These are phyloP conservation scores for Ericerus pela DNA, from an alignment of 1,140 invertebrate genomes.

Conservation along the genomic window DNA sequence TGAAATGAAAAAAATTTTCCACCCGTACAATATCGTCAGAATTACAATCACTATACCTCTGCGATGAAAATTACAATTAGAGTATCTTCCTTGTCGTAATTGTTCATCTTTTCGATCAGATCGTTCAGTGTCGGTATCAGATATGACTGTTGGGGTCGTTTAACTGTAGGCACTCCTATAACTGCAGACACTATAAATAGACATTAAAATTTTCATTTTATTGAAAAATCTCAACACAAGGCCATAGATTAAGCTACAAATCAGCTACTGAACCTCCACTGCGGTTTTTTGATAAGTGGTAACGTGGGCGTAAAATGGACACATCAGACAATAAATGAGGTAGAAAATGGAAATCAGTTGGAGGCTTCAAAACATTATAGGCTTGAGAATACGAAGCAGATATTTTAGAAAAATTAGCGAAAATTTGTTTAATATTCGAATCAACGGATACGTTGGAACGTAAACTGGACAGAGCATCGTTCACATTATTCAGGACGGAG, in stretches of 20 bases:
- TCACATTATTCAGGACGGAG: background rate
- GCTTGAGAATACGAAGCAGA: background rate
- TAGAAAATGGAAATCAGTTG: conserved; percentile 70
- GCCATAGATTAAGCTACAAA: background rate
- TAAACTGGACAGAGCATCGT: background rate
- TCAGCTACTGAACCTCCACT: conserved; percentile 38
- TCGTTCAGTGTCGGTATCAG: conserved; percentile 78
- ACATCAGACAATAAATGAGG: conserved; percentile 72
- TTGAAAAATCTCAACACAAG: background rate
- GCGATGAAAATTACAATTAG: conserved; percentile 83
- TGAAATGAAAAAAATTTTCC: conserved; percentile 21
- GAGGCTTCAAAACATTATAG: conserved; percentile 37
- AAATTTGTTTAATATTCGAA: background rate
- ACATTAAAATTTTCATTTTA: conserved; percentile 6
- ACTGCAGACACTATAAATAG: conserved; percentile 54
- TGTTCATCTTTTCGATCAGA: conserved; percentile 62
- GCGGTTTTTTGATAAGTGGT: conserved; percentile 55
- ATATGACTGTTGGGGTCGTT: conserved; percentile 75
- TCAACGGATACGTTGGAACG: background rate
- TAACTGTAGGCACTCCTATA: conserved; percentile 77
- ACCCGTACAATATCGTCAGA: background rate
- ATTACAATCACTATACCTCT: conserved; percentile 54
- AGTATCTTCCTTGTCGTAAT: conserved; percentile 58
- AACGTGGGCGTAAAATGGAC: conserved; percentile 59
- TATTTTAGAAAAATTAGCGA: background rate